phyloP scores from a whole-genome alignment of 2,888 invertebrate genomes.

The Acleris emargana region DNA sequence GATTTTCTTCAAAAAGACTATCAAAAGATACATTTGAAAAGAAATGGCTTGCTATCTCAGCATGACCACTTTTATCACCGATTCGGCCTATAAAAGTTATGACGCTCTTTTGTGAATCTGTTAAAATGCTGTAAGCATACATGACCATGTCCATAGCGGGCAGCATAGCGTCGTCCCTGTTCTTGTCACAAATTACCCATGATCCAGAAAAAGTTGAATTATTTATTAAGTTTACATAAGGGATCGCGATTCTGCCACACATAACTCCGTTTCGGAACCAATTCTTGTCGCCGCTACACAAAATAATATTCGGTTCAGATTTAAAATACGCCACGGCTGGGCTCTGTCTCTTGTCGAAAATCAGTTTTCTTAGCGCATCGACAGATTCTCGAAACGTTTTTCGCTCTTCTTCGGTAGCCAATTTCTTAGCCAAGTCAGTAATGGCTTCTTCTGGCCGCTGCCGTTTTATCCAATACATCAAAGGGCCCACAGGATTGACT shows the following conservation, averaged over 20 bases:
- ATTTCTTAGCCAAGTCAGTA: constrained; percentile 10
- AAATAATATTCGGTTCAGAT: constrained; percentile 25
- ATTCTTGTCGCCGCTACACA: constrained; percentile 21
- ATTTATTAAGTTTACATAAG: constrained; percentile 48
- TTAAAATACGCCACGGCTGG: constrained; percentile 15
- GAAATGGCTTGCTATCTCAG: constrained; percentile 28
- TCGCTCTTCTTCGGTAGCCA: constrained; percentile 23
- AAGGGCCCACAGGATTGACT: constrained; percentile 22
- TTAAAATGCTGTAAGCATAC: constrained; percentile 45
- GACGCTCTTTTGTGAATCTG: constrained; percentile 38
- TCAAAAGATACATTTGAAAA: not conserved
- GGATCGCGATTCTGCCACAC: constrained; percentile 42
- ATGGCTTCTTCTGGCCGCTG: constrained; percentile 29
- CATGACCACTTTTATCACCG: constrained; percentile 18
- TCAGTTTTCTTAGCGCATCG: constrained; percentile 10
- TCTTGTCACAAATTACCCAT: constrained; percentile 40
- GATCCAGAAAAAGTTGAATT: constrained; percentile 41
- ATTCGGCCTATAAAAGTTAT: constrained; percentile 43
- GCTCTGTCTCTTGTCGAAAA: constrained; percentile 5
- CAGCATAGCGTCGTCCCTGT: constrained; percentile 48
- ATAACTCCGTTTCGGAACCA: constrained; percentile 46
- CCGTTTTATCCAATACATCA: constrained; percentile 35
- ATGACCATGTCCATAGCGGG: constrained; percentile 48
- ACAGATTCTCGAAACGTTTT: constrained; percentile 17
- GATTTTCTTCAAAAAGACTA: not conserved